phyloP scores from a whole-genome alignment of 2,113 vertebrate genomes.

The Rhizomys pruinosus region DNA sequence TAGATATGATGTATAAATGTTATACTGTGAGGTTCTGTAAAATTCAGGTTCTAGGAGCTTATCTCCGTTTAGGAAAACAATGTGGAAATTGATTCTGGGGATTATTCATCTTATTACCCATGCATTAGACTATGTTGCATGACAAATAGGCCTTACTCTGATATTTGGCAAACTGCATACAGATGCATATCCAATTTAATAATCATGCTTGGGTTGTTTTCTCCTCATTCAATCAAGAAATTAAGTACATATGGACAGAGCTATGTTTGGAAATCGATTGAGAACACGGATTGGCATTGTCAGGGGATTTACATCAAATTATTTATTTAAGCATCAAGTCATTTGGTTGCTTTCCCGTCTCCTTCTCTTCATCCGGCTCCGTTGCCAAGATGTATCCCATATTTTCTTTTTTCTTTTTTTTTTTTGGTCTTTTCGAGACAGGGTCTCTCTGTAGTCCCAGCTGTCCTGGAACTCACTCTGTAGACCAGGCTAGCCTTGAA shows the following conservation, averaged over 20 bases:
- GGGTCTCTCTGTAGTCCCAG: no score
- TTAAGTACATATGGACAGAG: slow-evolving; percentile 35
- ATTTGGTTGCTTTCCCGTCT: neutral
- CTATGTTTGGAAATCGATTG: slow-evolving; percentile 15
- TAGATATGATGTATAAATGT: neutral
- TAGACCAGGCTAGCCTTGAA: no score
- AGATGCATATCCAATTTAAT: slow-evolving; percentile 48
- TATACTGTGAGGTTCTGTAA: neutral
- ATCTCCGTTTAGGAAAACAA: slow-evolving; percentile 45
- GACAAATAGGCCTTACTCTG: slow-evolving; percentile 36
- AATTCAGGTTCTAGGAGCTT: neutral
- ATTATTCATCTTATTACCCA: slow-evolving; percentile 39
- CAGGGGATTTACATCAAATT: slow-evolving; percentile 22
- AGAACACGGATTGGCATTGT: slow-evolving; percentile 31
- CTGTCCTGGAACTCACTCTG: no score
- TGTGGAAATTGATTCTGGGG: slow-evolving; percentile 31
- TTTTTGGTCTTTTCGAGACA: neutral
- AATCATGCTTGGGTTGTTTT: slow-evolving; percentile 47
- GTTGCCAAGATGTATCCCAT: no score
- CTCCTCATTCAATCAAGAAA: slow-evolving; percentile 49
- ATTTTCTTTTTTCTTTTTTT: neutral
- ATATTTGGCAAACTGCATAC: slow-evolving; percentile 35
- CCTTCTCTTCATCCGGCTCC: neutral
- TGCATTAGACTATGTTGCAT: neutral
- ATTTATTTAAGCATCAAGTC: neutral